Evolutionary conservation across 2,888 invertebrate genomes (phyloP), one percentile per base, ranked within the genome.

Genomic region (Athrips mouffetella): DNA sequence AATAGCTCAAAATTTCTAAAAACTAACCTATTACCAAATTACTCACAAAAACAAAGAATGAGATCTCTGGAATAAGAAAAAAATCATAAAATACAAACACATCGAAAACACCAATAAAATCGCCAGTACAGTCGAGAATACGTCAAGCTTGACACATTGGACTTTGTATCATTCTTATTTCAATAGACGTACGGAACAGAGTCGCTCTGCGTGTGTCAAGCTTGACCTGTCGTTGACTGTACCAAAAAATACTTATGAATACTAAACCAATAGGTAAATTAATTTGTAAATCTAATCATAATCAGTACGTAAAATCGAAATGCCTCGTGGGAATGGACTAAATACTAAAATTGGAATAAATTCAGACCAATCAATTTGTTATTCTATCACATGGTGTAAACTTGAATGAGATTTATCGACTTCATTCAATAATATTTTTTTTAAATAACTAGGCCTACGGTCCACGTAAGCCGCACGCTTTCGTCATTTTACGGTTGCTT

Each of bases 261-360:
- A 21, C 37, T 45, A 31, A 48, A 42, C 44, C 46, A 47, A 53
- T 48, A 44, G 52, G 41, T 50, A 55, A n/a, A n/a, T n/a, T n/a
- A n/a, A 55, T 46, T 40, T 48, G 27, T 41, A 45, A 53, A 48
- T 16, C 40, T 49, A 52, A 52, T 45, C 53, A 48, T 50, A 65
- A 45, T 45, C 45, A 35, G 45, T 45, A 45, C 45, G 15, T 35
- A 21, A 62, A 63, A 57, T 63, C 63, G 73, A 77, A 78, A 78
- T 77, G 78, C 79, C 63, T 71, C 67, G 61, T 63, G 62, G 78
- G 76, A 79, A 78, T 79, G 76, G 68, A 67, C 53, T 58, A 59
- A 59, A 61, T n/a, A n/a, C n/a, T n/a, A n/a, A 53, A 51, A 60
- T 39, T 57, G 54, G 59, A 60, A 59, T 59, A 33, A 29, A 41